Percentiles rank a stretch among this genome's conserved stretches.
Conservation (phyloP, 2,888 invertebrate species). For the Drosophila diplacantha region DNA sequence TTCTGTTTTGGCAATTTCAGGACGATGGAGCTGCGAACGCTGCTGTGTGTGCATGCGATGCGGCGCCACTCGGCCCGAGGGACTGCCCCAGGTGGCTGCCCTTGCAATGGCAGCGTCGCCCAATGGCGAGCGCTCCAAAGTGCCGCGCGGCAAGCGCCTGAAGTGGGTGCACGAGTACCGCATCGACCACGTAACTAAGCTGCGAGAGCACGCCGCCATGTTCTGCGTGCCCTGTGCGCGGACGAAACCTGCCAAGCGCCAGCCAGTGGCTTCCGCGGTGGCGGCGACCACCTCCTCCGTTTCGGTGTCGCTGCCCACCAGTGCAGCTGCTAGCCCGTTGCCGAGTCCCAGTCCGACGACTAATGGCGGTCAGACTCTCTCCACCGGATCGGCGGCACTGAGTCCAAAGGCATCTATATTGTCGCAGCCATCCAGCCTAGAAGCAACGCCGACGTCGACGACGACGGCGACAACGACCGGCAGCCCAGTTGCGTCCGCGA, state of each 20-base stretch:
- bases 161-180: conserved; percentile 78
- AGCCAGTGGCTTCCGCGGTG: conserved; percentile 20
- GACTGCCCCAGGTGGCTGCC: conserved; percentile 55
- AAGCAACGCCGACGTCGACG: conserved; percentile 5
- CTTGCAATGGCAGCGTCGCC: conserved; percentile 4
- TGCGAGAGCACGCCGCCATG: conserved; percentile 78
- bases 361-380: conserved; percentile 1
- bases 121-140: conserved; percentile 17
- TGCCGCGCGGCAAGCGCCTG: conserved; percentile 62
- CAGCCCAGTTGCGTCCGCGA: not conserved
- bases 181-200: conserved; percentile 75
- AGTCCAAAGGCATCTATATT: conserved; percentile 16
- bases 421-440: conserved; percentile 2
- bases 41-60: conserved; percentile 85
- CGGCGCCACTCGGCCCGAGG: conserved; percentile 80
- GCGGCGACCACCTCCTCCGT: conserved; percentile 11
- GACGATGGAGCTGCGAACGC: conserved; percentile 91
- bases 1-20: conserved; percentile 68
- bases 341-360: conserved; percentile 12
- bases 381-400: not conserved
- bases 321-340: conserved; percentile 11
- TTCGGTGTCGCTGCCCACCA: conserved; percentile 8
- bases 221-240: conserved; percentile 80
- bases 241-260: conserved; percentile 64
- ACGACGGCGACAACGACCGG: not conserved